Evolutionary conservation across 2,113 vertebrate species (phyloP), one percentile per base, ranked within the genome.

Genomic region (Perca fluviatilis): DNA sequence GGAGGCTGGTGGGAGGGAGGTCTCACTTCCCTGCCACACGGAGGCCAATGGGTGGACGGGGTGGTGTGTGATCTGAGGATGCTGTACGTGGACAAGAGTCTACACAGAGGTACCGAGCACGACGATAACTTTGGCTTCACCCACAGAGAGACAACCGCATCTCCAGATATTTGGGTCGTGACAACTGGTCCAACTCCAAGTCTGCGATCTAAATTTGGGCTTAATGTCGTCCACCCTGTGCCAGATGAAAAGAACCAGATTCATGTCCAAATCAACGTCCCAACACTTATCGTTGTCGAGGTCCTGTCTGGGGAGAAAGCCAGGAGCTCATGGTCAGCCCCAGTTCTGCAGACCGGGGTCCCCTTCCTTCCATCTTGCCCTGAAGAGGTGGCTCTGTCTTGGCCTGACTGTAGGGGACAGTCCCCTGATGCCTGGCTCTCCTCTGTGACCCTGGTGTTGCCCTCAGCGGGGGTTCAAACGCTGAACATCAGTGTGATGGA

Each of bases 1-100:
- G 93, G 93, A 2, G 93, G 94, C 76, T 96, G 96, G 96, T 83
- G 91, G 62, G 93, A 95, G 53, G 94, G 91, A 21, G 91, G 92
- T 4, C 62, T 92, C 10, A 79, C 90, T 9, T 88, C 66, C 0
- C 57, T 87, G 3, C 75, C 87, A 3, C 40, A 67, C 1, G 80
- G 68, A 43, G 85, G 84, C 21, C 88, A 64, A 40, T 96, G 96
- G 96, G 86, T 95, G 40, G 96, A 96, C 15, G 88, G 86, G 30
- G 88, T 94, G 25, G 83, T 95, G 51, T 97, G 96, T 65, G 90
- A 97, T 72, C 84, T 96, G 30, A 93, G 87, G 36, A 76, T 96
- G 73, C 84, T 94, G 47, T 96, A 95, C 27, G 68, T 86, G 4
- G 94, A 95, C 79, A 70, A 80, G 40, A 43, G 10, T 1, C 67